These are phyloP conservation scores for Stenopsyche tienmushanensis DNA, from an alignment of 1,140 invertebrate genomes.

Conservation along the genomic window DNA sequence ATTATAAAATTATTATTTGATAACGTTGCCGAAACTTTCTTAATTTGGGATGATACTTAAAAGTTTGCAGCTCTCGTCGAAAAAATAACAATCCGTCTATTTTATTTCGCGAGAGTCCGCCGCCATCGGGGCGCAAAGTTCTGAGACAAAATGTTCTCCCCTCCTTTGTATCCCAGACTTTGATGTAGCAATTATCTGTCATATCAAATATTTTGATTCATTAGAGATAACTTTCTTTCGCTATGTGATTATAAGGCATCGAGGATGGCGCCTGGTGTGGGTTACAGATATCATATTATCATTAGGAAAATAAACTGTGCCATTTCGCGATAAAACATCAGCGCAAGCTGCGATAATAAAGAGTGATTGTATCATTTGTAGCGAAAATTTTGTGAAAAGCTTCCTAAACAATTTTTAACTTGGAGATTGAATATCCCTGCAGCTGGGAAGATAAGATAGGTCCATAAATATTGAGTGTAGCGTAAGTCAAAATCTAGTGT, in stretches of 20 bases:
- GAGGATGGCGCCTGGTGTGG: too few species aligned
- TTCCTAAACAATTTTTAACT: too few species aligned
- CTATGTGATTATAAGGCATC: not conserved
- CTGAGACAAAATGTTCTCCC: not conserved
- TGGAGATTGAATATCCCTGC: too few species aligned
- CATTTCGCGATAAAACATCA: too few species aligned
- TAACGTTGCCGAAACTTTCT: slow-evolving; percentile 27
- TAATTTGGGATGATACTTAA: slow-evolving; percentile 31
- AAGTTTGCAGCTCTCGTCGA: slow-evolving; percentile 15
- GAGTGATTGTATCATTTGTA: too few species aligned
- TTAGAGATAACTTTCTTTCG: not conserved
- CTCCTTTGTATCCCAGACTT: not conserved
- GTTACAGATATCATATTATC: too few species aligned
- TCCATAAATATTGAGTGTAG: not conserved
- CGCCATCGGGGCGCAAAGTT: not conserved
- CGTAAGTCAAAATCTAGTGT: slow-evolving; percentile 3
- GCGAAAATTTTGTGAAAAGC: too few species aligned
- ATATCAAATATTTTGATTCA: slow-evolving; percentile 11
- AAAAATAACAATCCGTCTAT: slow-evolving; percentile 15
- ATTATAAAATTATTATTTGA: slow-evolving; percentile 29
- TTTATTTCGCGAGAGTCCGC: slow-evolving; percentile 1
- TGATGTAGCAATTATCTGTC: slow-evolving; percentile 14
- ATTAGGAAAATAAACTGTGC: too few species aligned
- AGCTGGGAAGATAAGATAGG: too few species aligned
- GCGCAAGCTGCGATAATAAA: too few species aligned